Percentiles rank a stretch among this genome's conserved stretches.
phyloP scores from a whole-genome alignment of 2,888 invertebrate genomes.

The Abrostola triplasia region DNA sequence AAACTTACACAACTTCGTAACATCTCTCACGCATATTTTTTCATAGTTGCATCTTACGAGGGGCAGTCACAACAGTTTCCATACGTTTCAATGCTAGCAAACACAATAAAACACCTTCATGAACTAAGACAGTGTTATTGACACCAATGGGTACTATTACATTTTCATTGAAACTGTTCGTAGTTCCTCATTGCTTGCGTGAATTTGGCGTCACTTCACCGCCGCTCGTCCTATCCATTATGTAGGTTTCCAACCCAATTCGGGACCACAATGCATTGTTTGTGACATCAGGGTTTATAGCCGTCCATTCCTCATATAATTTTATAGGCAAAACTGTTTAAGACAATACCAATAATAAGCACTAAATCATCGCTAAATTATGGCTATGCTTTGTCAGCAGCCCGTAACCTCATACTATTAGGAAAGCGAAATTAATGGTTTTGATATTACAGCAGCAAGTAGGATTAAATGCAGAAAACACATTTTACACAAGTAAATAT shows the following conservation, averaged over 20 bases:
- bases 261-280: slow-evolving; percentile 65
- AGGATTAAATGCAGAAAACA: neutral
- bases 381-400: slow-evolving; percentile 11
- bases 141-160: slow-evolving; percentile 71
- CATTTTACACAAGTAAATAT: too few species aligned
- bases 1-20: too few species aligned
- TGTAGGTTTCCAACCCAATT: slow-evolving; percentile 72
- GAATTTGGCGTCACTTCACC: slow-evolving; percentile 73
- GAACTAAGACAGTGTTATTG: slow-evolving; percentile 64
- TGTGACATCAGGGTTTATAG: slow-evolving; percentile 66
- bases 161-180: slow-evolving; percentile 71
- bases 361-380: slow-evolving; percentile 21
- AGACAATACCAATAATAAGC: slow-evolving; percentile 33
- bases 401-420: neutral
- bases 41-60: too few species aligned
- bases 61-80: too few species aligned
- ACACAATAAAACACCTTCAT: slow-evolving; percentile 60
- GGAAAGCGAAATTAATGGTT: neutral
- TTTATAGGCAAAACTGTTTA: slow-evolving; percentile 49
- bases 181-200: slow-evolving; percentile 63
- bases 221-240: slow-evolving; percentile 73
- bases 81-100: slow-evolving; percentile 13
- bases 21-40: too few species aligned
- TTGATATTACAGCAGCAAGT: neutral
- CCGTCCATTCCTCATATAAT: slow-evolving; percentile 60